Base-by-base conservation (phyloP, 2,113 vertebrate genomes). In the Atrichornis clamosus region DNA sequence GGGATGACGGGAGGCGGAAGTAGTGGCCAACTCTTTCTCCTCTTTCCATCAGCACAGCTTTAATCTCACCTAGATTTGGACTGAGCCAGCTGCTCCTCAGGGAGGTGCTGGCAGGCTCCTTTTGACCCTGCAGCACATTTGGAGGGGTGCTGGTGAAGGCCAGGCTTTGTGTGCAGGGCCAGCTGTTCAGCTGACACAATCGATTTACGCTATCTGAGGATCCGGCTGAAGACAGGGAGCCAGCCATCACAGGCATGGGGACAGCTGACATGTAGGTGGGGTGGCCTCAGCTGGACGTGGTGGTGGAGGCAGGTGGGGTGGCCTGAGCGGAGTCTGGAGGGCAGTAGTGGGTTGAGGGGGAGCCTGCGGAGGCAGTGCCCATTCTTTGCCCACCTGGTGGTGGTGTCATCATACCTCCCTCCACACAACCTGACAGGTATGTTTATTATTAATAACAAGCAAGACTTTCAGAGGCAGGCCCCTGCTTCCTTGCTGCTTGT, bases 261-360 rank as follows among this genome's bases (percentile, higher is more conserved):
- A 72, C 50, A 55, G 56, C 63, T 63, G 72, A 92, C 33, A 16
- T 1, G 7, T 32, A 74, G 12, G 13, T 17, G 11, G 4, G 1
- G 7, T 73, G 74, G 33, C 82, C 37, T 93, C 22, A 3, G 47
- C 52, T 83, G 87, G 72, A 64, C 1, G 3, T 6, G 1, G 46
- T 0, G 3, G 16, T 65, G 53, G 44, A 69, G n/a, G 49, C 53
- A 67, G 63, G 23, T 47, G 35, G 22, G 44, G 55, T 35, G 53
- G 28, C 28, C 65, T 37, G 32, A 83, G 23, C 0, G 0, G 35
- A 63, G 26, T 21, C 63, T 0, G 0, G 1, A 0, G 23, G 21
- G 35, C 52, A 39, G 19, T 22, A 33, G 41, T 27, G 41, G 28
- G 15, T 37, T 30, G 74, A 30, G 21, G 52, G 24, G 0, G 0